Evolutionary conservation across 2,797 vertebrate species (phyloP), one percentile per base, ranked within the genome.

Genomic region (Anguilla pacifica): DNA sequence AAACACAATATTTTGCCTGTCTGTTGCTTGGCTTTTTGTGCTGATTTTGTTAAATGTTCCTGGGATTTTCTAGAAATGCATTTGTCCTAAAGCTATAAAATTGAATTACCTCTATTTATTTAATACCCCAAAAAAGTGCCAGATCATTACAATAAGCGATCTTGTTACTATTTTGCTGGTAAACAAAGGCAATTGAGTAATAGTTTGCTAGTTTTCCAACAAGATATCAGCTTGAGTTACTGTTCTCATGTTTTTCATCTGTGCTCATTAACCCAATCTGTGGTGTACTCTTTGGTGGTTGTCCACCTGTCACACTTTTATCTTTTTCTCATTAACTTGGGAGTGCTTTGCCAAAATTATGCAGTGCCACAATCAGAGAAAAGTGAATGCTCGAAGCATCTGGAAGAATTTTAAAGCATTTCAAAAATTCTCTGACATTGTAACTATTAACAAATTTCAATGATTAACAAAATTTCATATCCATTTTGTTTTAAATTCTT

Each of bases 171-270:
- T 74, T 74, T 74, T 74, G n/a, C 70, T 74, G 70, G 25, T 74
- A 74, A 74, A 74, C 70, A 74, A 74, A 74, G 70, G 31, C 70
- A 74, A 74, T 74, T 74, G 70, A 74, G 35, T 74, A 74, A 74
- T 74, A 11, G 70, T 35, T 74, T 74, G n/a, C 70, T 35, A 35
- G n/a, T 39, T 74, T 74, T 74, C 31, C 70, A 74, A 74, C n/a
- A 74, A 74, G 10, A 2, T 1, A 3, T 74, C 70, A 74, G 70
- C 11, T 31, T 11, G n/a, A 35, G 70, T 28, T n/a, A 74, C 35
- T 74, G 25, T 39, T 74, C 25, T 70, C 7, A 70, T 70, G n/a
- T 74, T 17, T 74, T 7, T 74, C 7, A 74, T 74, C n/a, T 74
- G 31, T 35, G 11, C 70, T 35, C 70, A 74, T 74, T 74, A 74